Percentiles rank a stretch among this genome's conserved stretches.
Evolutionary conservation across 2,888 invertebrate species (phyloP).

Genomic region (Halictus quadricinctus): DNA sequence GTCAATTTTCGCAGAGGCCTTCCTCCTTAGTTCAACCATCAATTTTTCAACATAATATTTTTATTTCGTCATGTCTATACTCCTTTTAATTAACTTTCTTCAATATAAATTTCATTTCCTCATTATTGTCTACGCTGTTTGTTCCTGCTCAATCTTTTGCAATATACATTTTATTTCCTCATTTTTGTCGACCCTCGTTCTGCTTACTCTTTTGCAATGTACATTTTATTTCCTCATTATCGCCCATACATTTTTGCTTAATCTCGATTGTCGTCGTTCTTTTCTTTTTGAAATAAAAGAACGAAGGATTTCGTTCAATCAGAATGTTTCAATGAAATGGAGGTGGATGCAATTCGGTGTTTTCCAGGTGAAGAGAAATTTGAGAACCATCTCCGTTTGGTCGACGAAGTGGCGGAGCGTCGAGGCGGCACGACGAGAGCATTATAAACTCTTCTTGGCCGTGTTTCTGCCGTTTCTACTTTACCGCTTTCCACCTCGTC

Average conservation of each 20-base stretch:
- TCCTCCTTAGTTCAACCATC: background rate
- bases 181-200: too few species aligned
- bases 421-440: constrained; percentile 60
- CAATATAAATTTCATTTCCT: background rate
- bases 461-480: constrained; percentile 73
- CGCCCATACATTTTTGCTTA: background rate
- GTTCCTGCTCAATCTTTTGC: too few species aligned
- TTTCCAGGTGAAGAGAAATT: constrained; percentile 36
- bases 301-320: background rate
- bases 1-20: background rate
- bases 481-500: constrained; percentile 68
- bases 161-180: too few species aligned
- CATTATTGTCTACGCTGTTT: background rate
- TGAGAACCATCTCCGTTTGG: constrained; percentile 63
- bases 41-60: background rate
- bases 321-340: background rate
- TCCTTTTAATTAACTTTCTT: background rate
- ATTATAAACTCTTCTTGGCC: constrained; percentile 74
- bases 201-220: too few species aligned
- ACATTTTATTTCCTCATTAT: too few species aligned
- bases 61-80: background rate
- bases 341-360: background rate
- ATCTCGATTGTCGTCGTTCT: background rate
- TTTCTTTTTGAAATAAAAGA: background rate
- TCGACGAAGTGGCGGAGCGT: constrained; percentile 63